phyloP scores from a whole-genome alignment of 2,797 vertebrate species.

The Mionectes olivaceus region DNA sequence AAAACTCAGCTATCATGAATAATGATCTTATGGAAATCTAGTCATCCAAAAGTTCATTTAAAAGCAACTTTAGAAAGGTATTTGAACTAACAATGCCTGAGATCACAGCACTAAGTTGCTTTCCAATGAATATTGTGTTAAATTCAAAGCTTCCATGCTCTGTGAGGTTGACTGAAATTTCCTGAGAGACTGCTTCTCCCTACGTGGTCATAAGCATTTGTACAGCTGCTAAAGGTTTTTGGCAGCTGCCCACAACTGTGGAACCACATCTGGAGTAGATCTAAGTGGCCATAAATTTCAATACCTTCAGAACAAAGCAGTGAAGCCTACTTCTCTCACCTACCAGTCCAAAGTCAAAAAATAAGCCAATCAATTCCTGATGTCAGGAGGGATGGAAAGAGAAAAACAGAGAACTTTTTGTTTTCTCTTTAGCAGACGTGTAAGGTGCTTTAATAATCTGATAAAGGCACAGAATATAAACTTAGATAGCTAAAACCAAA shows the following conservation, averaged over 20 bases:
- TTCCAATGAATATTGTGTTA: not conserved
- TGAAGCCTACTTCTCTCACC: constrained; percentile 18
- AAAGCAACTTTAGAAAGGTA: not conserved
- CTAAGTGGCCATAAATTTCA: constrained; percentile 30
- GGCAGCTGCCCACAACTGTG: not conserved
- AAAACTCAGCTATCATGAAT: not conserved
- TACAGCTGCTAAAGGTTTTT: constrained; percentile 39
- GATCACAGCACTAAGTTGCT: not conserved
- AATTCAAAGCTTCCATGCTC: constrained; percentile 23
- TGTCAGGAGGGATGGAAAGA: not conserved
- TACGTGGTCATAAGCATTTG: constrained; percentile 14
- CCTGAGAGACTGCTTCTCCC: constrained; percentile 18
- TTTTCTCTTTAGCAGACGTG: not conserved
- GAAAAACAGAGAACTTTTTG: constrained; percentile 3
- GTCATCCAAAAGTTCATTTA: not conserved
- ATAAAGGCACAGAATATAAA: not conserved
- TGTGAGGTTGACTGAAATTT: constrained; percentile 25
- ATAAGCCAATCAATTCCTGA: not conserved
- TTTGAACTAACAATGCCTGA: not conserved
- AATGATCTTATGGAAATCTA: not conserved
- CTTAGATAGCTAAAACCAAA: not conserved
- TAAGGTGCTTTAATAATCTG: not conserved
- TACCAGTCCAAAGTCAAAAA: not conserved
- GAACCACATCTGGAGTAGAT: constrained; percentile 53
- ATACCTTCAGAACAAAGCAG: constrained; percentile 18